phyloP scores from a whole-genome alignment of 2,797 vertebrate species.

The Leptoclinus maculatus region DNA sequence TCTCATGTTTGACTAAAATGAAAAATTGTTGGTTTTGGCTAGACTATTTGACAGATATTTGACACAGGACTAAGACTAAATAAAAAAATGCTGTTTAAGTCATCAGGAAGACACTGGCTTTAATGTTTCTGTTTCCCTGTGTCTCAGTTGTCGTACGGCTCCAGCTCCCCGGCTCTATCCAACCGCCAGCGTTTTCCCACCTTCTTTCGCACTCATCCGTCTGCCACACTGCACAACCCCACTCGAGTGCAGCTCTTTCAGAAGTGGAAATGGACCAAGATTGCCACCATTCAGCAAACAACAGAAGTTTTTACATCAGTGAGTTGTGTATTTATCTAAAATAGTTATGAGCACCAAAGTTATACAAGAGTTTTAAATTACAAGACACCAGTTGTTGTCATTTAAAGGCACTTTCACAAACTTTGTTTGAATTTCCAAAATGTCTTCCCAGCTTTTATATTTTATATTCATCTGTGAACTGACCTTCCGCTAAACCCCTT shows the following conservation, averaged over 20 bases:
- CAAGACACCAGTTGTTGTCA: neutral
- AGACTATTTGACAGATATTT: too few species aligned
- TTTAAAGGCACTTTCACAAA: neutral
- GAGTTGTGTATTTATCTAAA: constrained; percentile 48
- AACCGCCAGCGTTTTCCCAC: constrained; percentile 90
- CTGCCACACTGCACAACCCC: constrained; percentile 90
- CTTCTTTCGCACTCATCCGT: constrained; percentile 90
- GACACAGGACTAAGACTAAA: too few species aligned
- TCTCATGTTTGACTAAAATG: too few species aligned
- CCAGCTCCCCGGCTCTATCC: constrained; percentile 89
- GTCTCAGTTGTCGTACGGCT: constrained; percentile 87
- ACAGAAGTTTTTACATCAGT: constrained; percentile 92
- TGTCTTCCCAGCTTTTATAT: neutral
- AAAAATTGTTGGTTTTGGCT: too few species aligned
- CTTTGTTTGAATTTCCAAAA: neutral
- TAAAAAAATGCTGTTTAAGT: neutral
- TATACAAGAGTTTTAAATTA: neutral
- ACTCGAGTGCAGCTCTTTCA: constrained; percentile 90
- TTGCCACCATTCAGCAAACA: constrained; percentile 91
- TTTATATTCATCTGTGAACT: neutral
- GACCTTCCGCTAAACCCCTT: neutral
- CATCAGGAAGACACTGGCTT: neutral
- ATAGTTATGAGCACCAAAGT: neutral
- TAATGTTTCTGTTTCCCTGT: constrained; percentile 17
- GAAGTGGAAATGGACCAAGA: constrained; percentile 92